Conservation (phyloP, 2,888 invertebrate species). For the Latrodectus elegans region DNA sequence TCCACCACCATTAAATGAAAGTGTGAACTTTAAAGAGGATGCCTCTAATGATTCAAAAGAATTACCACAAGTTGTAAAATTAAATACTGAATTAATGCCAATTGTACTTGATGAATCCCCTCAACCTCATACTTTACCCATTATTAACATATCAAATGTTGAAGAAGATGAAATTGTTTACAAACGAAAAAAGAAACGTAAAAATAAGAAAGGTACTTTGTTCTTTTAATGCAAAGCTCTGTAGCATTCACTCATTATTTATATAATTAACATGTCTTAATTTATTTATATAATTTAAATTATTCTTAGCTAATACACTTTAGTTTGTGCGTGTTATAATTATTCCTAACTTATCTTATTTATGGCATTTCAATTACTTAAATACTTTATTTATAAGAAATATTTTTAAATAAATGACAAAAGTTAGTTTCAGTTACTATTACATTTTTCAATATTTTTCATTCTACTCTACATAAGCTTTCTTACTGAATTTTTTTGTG, state of each 20-base stretch:
- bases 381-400: no score
- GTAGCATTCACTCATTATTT: no score
- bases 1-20: conserved; percentile 11
- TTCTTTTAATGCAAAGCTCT: neutral
- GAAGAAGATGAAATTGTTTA: conserved; percentile 62
- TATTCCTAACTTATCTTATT: neutral
- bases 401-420: no score
- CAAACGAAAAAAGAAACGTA: conserved; percentile 51
- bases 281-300: no score
- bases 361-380: no score
- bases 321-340: neutral
- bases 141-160: neutral
- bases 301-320: no score
- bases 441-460: no score
- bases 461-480: no score
- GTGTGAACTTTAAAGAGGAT: neutral
- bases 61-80: conserved; percentile 51
- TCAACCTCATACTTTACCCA: neutral
- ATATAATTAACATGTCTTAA: no score
- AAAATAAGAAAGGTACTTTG: conserved; percentile 47
- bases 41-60: neutral
- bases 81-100: conserved; percentile 25
- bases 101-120: conserved; percentile 17
- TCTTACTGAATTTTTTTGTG: no score
- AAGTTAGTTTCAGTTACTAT: no score